Evolutionary conservation across 2,113 vertebrate species (phyloP).

Genomic region (Megaptera novaeangliae): DNA sequence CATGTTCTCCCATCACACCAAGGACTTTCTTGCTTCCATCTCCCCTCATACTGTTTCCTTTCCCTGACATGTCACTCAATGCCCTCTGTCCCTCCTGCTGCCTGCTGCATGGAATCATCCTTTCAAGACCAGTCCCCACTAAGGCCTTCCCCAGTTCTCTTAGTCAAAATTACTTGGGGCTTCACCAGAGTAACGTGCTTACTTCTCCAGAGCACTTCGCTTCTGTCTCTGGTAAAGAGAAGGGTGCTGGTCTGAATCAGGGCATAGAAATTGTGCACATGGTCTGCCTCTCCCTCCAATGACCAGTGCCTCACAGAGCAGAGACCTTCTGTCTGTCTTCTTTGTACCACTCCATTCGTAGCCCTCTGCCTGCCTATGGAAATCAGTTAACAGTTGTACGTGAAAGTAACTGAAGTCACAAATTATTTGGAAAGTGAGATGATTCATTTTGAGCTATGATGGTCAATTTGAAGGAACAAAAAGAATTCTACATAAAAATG

Average conservation of each 20-base stretch:
- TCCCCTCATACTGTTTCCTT: background rate
- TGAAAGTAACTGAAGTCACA: background rate
- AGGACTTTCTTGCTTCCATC: fast-evolving
- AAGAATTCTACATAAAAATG: background rate
- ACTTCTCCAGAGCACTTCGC: background rate
- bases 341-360: background rate
- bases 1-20: fast-evolving
- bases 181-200: background rate
- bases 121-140: background rate
- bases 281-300: background rate
- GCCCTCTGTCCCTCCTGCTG: background rate
- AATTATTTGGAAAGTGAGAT: background rate
- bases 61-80: background rate
- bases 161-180: background rate
- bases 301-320: background rate
- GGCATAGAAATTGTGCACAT: fast-evolving
- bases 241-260: background rate
- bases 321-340: background rate
- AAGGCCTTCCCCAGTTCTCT: background rate
- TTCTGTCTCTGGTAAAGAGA: background rate
- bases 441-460: background rate
- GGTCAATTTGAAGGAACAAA: background rate
- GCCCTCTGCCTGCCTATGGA: background rate
- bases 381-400: background rate
- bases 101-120: background rate